A percentile compares a stretch with the other conserved stretches of the same genome.
Evolutionary conservation across 2,797 vertebrate species (phyloP).

Genomic region (Alouatta caraya): DNA sequence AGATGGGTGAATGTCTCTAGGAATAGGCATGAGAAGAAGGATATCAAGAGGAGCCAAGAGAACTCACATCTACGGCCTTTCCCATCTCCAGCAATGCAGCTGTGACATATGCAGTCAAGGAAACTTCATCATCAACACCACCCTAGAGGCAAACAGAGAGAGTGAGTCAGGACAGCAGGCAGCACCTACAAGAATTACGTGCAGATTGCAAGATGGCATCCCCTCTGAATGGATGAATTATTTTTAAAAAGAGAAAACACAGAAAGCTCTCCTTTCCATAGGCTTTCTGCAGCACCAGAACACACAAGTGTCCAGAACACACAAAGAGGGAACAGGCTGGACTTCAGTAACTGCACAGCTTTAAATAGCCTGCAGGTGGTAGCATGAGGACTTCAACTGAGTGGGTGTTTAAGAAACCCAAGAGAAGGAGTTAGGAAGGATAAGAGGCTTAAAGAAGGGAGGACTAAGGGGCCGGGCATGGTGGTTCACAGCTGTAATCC

Average conservation of each 20-base stretch:
- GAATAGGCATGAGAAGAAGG: not conserved
- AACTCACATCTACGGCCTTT: conserved; percentile 29
- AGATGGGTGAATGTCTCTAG: not conserved
- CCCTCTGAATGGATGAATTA: not conserved
- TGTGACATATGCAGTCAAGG: conserved; percentile 79
- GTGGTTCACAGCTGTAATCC: no score
- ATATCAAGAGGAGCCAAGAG: not conserved
- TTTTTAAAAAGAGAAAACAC: not conserved
- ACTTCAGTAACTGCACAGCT: not conserved
- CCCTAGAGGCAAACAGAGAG: conserved; percentile 69
- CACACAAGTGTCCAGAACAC: not conserved
- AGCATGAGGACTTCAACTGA: not conserved
- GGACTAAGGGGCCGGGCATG: not conserved
- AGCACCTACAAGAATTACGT: not conserved
- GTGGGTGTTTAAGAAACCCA: not conserved
- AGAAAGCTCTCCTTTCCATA: not conserved
- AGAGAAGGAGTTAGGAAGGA: not conserved
- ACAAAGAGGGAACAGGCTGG: not conserved
- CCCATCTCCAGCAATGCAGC: conserved; percentile 80
- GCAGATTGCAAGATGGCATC: not conserved
- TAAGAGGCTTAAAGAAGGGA: not conserved
- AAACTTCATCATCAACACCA: conserved; percentile 75
- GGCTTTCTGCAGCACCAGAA: not conserved
- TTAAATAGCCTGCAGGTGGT: not conserved
- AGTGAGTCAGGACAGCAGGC: not conserved